These are phyloP conservation scores for Philypnodon macrostomus DNA, from an alignment of 2,797 vertebrate species.

Conservation along the genomic window DNA sequence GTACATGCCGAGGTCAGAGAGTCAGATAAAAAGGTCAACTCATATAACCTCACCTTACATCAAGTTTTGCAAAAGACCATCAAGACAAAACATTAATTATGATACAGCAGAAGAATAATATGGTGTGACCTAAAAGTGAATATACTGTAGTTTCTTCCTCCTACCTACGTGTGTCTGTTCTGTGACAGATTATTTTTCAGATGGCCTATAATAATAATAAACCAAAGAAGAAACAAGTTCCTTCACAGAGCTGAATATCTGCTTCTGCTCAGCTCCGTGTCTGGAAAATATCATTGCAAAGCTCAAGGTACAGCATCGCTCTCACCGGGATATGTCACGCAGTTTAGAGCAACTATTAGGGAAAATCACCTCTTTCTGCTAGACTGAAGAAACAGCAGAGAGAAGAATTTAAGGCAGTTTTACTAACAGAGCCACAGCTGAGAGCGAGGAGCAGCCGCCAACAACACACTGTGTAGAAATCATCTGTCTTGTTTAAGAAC, in stretches of 20 bases:
- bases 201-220: background rate
- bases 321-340: background rate
- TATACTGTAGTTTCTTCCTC: too few relatives aligned
- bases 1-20: too few relatives aligned
- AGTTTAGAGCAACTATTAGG: background rate
- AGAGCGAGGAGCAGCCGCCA: background rate
- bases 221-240: background rate
- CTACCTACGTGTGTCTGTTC: too few relatives aligned
- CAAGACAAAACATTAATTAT: too few relatives aligned
- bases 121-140: too few relatives aligned
- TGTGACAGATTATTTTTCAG: too few relatives aligned
- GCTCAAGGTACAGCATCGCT: background rate
- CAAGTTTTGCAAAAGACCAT: too few relatives aligned
- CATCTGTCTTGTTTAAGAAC: background rate
- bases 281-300: too few relatives aligned
- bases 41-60: too few relatives aligned
- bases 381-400: constrained; percentile 1
- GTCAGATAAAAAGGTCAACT: too few relatives aligned
- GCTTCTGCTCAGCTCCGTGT: background rate
- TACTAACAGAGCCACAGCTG: background rate
- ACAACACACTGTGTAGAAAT: background rate
- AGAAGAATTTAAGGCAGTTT: background rate
- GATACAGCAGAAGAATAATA: too few relatives aligned
- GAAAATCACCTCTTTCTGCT: background rate
- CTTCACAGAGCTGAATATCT: background rate